phyloP scores from a whole-genome alignment of 2,113 vertebrate genomes.

The Propithecus coquereli region DNA sequence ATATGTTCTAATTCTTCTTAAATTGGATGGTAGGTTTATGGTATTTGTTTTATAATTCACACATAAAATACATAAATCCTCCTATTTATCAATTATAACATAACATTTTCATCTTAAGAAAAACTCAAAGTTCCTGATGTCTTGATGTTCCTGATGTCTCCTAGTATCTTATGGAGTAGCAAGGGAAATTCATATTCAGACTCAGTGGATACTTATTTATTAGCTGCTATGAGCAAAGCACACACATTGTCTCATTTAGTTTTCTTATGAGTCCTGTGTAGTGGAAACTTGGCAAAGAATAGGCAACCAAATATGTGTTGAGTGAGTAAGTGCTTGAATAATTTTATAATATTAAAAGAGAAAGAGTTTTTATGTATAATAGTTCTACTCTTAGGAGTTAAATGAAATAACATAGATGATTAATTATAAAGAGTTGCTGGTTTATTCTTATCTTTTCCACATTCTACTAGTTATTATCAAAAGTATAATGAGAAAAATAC shows the following conservation, averaged over 20 bases:
- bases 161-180: neutral
- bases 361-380: neutral
- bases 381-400: neutral
- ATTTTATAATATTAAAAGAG: conserved; percentile 1
- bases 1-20: neutral
- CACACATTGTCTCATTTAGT: conserved; percentile 7
- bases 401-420: conserved; percentile 23
- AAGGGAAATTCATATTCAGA: conserved; percentile 1
- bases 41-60: neutral
- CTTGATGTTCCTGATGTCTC: neutral
- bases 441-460: conserved; percentile 1
- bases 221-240: neutral
- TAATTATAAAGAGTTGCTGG: neutral
- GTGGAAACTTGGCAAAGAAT: neutral
- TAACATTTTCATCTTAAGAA: conserved; percentile 41
- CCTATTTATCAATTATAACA: neutral
- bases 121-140: neutral
- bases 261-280: neutral
- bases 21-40: neutral
- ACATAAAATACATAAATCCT: neutral
- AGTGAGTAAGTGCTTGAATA: neutral
- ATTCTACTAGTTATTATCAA: neutral
- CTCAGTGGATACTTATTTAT: neutral
- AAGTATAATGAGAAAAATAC: neutral
- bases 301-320: neutral